Base-by-base conservation (phyloP, 2,113 vertebrate genomes). In the Trachemys scripta region DNA sequence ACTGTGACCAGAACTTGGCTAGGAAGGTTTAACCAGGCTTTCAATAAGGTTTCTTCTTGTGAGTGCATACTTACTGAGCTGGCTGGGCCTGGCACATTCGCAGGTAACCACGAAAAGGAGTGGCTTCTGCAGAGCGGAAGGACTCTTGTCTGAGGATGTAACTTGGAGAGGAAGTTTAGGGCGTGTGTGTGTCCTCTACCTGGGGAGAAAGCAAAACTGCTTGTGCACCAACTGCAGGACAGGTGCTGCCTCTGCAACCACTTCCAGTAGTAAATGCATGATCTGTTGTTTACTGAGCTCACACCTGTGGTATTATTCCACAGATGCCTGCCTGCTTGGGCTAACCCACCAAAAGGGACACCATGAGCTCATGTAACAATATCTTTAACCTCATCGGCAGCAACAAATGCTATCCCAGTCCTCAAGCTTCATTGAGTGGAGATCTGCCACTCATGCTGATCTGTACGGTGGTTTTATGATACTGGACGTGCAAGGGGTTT, bases 271-370 rank as follows among this genome's bases (percentile, higher is more conserved):
- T 49, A 92, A 89, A 78, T 83, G 20, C 3, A 4, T 72, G 19
- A 38, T 38, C 9, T 72, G n/a, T 72, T 38, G 5, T 72, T 76
- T 62, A 9, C 12, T n/a, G 69, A 38, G 13, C n/a, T 89, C 78
- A 56, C 65, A 22, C 4, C 8, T 38, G 16, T 8, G 24, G 42
- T n/a, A 38, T 27, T 31, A 51, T 86, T 89, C 13, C 72, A 69
- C 86, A 29, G 12, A 31, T 17, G 5, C 78, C 25, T 78, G 45
- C 35, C 57, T 87, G 49, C 35, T 87, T 38, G 35, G 1, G 0
- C 35, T 45, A 56, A 1, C 13, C 3, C 51, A 84, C 11, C 0
- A 0, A 56, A 14, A 59, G 24, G 54, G 50, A 4, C 5, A 59
- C 0, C 16, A 35, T 2, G 29, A 11, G 57, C 27, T 57, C 38